A percentile compares a stretch with the other conserved stretches of the same genome.
These are phyloP conservation scores for Enteromius afrohamiltoni DNA, from an alignment of 2,797 vertebrate species.

Conservation along the genomic window DNA sequence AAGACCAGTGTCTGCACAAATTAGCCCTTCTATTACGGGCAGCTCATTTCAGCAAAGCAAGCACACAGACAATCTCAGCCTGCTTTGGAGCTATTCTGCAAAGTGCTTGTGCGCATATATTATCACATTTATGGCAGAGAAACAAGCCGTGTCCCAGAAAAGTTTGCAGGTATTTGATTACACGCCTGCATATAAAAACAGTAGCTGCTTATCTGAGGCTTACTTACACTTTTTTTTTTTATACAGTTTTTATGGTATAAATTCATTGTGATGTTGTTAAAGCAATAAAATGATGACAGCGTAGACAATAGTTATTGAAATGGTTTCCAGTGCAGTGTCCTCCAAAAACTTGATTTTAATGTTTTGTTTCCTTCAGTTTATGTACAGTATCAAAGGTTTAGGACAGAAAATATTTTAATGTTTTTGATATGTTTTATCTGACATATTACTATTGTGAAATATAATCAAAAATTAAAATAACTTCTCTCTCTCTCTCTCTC, in stretches of 20 bases:
- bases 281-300: background rate
- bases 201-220: background rate
- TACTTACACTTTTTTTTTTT: background rate
- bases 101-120: slow-evolving; percentile 33
- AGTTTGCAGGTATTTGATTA: slow-evolving; percentile 39
- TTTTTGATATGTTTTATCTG: too few species aligned
- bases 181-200: slow-evolving; percentile 8
- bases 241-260: background rate
- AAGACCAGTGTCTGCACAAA: slow-evolving; percentile 36
- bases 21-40: slow-evolving; percentile 14
- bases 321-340: background rate
- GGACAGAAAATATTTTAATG: background rate
- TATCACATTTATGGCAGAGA: slow-evolving; percentile 36
- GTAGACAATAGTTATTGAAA: background rate
- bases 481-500: too few species aligned
- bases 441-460: too few species aligned
- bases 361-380: background rate
- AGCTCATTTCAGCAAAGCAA: slow-evolving; percentile 14
- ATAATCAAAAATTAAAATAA: too few species aligned
- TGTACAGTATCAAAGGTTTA: background rate
- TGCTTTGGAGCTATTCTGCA: slow-evolving; percentile 9
- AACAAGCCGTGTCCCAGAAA: slow-evolving; percentile 37
- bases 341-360: background rate
- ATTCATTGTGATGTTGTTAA: background rate
- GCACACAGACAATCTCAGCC: slow-evolving; percentile 8